phyloP scores from a whole-genome alignment of 1,140 invertebrate genomes.

The Mamestra configurata region DNA sequence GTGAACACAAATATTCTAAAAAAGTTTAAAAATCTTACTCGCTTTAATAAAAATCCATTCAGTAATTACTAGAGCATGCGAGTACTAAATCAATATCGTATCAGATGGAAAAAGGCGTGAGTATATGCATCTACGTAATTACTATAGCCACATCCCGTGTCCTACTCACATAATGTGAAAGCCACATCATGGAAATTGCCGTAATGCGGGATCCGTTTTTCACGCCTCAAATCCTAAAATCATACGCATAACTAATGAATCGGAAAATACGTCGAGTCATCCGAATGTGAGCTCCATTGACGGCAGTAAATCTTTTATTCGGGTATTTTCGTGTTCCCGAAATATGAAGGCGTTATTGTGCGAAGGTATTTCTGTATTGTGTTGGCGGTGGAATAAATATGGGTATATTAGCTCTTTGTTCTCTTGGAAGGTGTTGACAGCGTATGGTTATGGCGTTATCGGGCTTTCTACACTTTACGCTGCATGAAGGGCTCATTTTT shows the following conservation, averaged over 20 bases:
- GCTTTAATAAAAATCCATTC: background rate
- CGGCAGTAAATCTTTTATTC: conserved; percentile 31
- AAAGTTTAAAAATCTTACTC: no score
- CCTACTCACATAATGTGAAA: background rate
- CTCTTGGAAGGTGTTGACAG: background rate
- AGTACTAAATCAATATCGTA: no score
- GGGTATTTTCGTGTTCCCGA: background rate
- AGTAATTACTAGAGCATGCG: conserved; percentile 5
- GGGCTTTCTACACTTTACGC: no score
- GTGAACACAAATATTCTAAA: no score
- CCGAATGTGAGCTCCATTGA: conserved; percentile 19
- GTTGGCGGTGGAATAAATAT: background rate
- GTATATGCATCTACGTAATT: background rate
- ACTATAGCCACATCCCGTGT: background rate
- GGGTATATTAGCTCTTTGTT: background rate
- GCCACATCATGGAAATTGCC: conserved; percentile 12
- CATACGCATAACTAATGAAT: conserved; percentile 36
- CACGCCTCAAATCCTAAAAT: conserved; percentile 35
- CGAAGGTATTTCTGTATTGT: background rate
- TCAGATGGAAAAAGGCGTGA: no score
- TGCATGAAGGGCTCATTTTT: no score
- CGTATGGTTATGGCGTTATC: background rate
- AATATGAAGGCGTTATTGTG: conserved; percentile 14
- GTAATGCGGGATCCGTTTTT: conserved; percentile 15
- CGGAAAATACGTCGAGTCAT: conserved; percentile 36